phyloP scores from a whole-genome alignment of 2,888 invertebrate species.

The Lomographa bimaculata region DNA sequence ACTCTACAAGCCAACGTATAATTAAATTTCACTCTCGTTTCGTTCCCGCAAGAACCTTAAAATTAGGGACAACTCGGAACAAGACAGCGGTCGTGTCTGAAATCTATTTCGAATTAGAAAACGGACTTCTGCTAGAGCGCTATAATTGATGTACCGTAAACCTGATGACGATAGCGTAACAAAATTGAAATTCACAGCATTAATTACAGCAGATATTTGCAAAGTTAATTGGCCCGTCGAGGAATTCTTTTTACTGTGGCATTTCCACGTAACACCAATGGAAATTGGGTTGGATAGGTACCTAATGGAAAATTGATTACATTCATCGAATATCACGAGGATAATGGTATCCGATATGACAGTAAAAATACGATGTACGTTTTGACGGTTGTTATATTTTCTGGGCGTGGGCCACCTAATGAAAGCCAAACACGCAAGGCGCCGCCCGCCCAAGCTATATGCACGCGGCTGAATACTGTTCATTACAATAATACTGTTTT shows the following conservation, averaged over 20 bases:
- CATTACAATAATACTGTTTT: conserved; percentile 48
- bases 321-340: conserved; percentile 3
- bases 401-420: conserved; percentile 70
- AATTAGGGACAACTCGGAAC: neutral
- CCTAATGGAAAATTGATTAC: conserved; percentile 22
- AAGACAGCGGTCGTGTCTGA: conserved; percentile 1
- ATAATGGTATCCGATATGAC: conserved; percentile 22
- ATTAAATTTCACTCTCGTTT: conserved; percentile 28
- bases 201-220: neutral
- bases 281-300: conserved; percentile 10
- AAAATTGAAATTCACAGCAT: too few relatives aligned
- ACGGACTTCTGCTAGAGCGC: conserved; percentile 1
- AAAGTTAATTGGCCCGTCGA: conserved; percentile 10
- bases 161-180: neutral
- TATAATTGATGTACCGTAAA: conserved; percentile 8
- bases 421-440: conserved; percentile 75
- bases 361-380: conserved; percentile 24
- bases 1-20: conserved; percentile 29
- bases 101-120: conserved; percentile 5
- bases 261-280: conserved; percentile 5
- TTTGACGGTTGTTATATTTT: conserved; percentile 45
- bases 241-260: conserved; percentile 6
- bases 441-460: conserved; percentile 48
- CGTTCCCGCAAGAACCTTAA: conserved; percentile 16
- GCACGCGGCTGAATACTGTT: conserved; percentile 45